A percentile compares a stretch with the other conserved stretches of the same genome.
Evolutionary conservation across 23 tunicate species (phyloP).

Genomic region (Styela plicata): DNA sequence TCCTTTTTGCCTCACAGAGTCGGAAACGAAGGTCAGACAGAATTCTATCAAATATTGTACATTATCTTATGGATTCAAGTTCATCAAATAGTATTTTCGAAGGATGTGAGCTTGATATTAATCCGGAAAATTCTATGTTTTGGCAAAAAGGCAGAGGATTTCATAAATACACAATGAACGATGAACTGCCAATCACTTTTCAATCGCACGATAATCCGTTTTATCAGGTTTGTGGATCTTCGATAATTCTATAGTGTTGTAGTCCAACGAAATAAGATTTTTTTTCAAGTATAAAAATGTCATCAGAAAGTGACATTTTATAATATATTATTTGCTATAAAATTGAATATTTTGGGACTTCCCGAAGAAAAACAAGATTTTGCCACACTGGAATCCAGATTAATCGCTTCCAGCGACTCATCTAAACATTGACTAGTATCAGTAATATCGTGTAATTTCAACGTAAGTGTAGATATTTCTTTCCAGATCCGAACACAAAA

Average conservation of each 20-base stretch:
- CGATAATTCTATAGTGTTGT: too few relatives aligned
- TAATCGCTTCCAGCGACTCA: too few relatives aligned
- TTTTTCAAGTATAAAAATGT: too few relatives aligned
- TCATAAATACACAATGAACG: constrained; percentile 50
- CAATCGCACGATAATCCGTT: constrained; percentile 71
- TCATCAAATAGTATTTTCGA: constrained; percentile 23
- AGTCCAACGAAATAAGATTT: too few relatives aligned
- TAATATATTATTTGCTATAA: too few relatives aligned
- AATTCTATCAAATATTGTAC: constrained; percentile 26
- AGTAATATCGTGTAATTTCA: too few relatives aligned
- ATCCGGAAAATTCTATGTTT: constrained; percentile 69
- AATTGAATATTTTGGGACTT: too few relatives aligned
- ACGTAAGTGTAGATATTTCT: neutral
- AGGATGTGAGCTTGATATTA: constrained; percentile 41
- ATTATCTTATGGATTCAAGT: constrained; percentile 26
- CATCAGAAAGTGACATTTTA: too few relatives aligned
- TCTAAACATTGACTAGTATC: too few relatives aligned
- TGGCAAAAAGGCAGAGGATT: constrained; percentile 85
- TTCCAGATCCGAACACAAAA: constrained; percentile 48
- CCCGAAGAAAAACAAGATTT: too few relatives aligned
- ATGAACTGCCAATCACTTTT: constrained; percentile 46
- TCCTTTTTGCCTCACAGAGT: constrained; percentile 30
- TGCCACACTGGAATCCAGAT: too few relatives aligned
- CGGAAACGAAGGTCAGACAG: constrained; percentile 20
- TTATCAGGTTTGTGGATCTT: constrained; percentile 70